Evolutionary conservation across 1,140 invertebrate genomes (phyloP).

Genomic region (Ips typographus): DNA sequence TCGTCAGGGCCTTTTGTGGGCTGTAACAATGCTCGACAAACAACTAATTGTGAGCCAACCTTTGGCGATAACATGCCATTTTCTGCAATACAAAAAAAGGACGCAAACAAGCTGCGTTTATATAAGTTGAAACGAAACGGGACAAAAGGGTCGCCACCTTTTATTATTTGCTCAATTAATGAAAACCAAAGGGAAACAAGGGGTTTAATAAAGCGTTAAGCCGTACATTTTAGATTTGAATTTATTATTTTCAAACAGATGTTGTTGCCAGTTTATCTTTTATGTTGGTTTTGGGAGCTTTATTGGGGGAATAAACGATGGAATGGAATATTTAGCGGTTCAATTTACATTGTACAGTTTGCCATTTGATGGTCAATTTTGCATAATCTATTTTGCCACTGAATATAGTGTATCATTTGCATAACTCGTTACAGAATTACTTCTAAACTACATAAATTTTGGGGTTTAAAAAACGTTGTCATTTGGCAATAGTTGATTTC

Average conservation of each 20-base stretch:
- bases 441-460: too few species aligned
- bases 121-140: background rate
- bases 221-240: background rate
- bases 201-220: constrained; percentile 13
- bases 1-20: background rate
- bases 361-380: too few species aligned
- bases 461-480: too few species aligned
- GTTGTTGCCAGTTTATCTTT: constrained; percentile 7
- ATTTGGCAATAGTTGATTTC: too few species aligned
- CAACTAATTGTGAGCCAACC: background rate
- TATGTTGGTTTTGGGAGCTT: background rate
- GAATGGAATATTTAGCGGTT: background rate
- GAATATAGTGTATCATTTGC: too few species aligned
- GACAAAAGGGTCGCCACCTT: constrained; percentile 2
- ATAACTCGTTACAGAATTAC: too few species aligned
- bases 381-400: too few species aligned
- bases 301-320: background rate
- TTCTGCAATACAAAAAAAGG: background rate
- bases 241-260: constrained; percentile 5
- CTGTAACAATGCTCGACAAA: background rate
- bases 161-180: constrained; percentile 7
- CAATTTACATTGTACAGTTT: background rate
- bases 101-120: background rate
- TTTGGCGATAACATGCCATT: background rate
- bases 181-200: constrained; percentile 3